These are phyloP conservation scores for Percopsis omiscomaycus DNA, from an alignment of 2,797 vertebrate genomes.

Conservation along the genomic window DNA sequence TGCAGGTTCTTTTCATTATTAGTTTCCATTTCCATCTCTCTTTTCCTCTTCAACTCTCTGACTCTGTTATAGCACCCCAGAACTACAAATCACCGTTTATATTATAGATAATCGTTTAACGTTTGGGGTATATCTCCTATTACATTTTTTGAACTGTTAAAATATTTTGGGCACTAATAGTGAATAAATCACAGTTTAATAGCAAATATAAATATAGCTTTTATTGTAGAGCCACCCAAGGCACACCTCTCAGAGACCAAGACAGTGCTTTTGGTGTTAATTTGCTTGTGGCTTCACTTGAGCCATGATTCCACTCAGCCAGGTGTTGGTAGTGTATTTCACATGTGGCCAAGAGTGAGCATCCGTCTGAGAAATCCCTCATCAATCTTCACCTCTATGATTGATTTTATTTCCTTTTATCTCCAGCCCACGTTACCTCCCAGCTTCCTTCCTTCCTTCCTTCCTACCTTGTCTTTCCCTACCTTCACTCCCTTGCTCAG, in stretches of 20 bases:
- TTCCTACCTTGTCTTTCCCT: background rate
- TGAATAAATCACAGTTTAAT: background rate
- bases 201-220: too few species aligned
- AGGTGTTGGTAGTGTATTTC: slow-evolving; percentile 68
- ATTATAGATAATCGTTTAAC: too few species aligned
- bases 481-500: background rate
- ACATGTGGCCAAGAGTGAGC: slow-evolving; percentile 58
- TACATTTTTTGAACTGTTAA: background rate
- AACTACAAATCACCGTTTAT: too few species aligned
- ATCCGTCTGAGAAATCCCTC: slow-evolving; percentile 66
- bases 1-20: too few species aligned
- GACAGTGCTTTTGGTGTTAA: slow-evolving; percentile 26
- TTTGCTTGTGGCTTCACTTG: slow-evolving; percentile 50
- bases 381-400: slow-evolving; percentile 56
- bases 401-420: slow-evolving; percentile 47
- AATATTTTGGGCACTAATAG: background rate
- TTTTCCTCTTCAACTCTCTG: too few species aligned
- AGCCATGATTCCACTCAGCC: slow-evolving; percentile 62
- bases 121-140: too few species aligned
- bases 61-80: too few species aligned
- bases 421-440: slow-evolving; percentile 1
- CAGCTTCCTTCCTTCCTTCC: background rate
- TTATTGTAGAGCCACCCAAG: too few species aligned
- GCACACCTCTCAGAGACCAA: background rate
- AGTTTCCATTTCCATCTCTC: too few species aligned